These are phyloP conservation scores for Neocrepidodera transversa DNA, from an alignment of 2,888 invertebrate species.

Conservation along the genomic window DNA sequence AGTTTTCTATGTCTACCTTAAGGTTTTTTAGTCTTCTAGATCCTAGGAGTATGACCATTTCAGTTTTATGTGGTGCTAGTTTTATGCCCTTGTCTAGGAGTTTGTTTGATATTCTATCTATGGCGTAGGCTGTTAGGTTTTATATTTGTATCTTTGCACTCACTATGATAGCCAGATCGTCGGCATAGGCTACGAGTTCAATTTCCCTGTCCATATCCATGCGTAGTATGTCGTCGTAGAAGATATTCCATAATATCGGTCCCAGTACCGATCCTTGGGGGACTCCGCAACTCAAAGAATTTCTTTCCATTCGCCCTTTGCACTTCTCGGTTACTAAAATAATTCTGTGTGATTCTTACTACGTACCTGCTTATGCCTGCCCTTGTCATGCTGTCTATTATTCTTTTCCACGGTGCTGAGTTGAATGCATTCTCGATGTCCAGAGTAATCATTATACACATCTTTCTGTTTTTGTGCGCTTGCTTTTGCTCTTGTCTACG, in stretches of 20 bases:
- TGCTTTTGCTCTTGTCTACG: background rate
- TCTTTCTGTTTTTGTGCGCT: background rate
- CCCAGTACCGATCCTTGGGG: slow-evolving; percentile 12
- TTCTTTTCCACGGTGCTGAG: slow-evolving; percentile 6
- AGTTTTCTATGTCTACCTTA: background rate
- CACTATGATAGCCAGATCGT: slow-evolving; percentile 10
- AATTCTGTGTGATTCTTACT: background rate
- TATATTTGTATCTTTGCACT: no score
- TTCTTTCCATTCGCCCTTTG: background rate
- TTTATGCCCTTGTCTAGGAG: background rate
- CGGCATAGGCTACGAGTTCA: background rate
- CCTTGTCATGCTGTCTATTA: background rate
- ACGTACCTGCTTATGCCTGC: background rate
- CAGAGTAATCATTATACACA: slow-evolving; percentile 1
- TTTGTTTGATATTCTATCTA: background rate
- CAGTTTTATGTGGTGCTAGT: background rate
- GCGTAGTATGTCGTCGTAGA: no score
- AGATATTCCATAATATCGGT: no score
- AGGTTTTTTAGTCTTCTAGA: background rate
- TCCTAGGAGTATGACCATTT: background rate
- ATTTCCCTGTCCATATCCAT: background rate
- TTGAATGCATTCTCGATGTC: slow-evolving; percentile 29
- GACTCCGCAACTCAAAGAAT: slow-evolving; percentile 5
- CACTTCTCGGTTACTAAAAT: background rate
- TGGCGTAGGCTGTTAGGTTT: no score